These are phyloP conservation scores for Struthidea cinerea DNA, from an alignment of 2,113 vertebrate species.

Conservation along the genomic window DNA sequence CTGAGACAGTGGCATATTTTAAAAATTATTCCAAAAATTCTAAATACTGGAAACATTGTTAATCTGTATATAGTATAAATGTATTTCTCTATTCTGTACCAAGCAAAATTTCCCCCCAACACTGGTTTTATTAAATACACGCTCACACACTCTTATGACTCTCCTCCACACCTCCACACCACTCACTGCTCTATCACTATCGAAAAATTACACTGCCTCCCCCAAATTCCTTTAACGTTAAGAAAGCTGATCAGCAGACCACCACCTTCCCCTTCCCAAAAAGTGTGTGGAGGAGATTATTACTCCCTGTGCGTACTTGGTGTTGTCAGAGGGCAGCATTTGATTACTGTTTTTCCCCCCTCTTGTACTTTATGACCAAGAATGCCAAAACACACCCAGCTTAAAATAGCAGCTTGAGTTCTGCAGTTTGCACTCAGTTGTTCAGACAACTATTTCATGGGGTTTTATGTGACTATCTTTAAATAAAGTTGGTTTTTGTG, in stretches of 20 bases:
- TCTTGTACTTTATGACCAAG: not conserved
- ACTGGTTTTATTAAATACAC: rapidly evolving
- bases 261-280: not conserved
- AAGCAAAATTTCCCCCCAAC: not conserved
- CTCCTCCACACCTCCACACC: not conserved
- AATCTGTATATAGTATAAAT: not conserved
- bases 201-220: not conserved
- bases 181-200: not conserved
- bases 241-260: not conserved
- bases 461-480: not conserved
- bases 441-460: not conserved
- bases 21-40: not conserved
- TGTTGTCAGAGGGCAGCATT: not conserved
- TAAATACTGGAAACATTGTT: not conserved
- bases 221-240: not conserved
- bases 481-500: not conserved
- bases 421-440: not conserved
- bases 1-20: not conserved
- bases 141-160: rapidly evolving
- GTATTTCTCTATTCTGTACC: not conserved
- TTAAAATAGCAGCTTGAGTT: not conserved
- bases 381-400: not conserved
- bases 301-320: rapidly evolving
- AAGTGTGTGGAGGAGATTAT: not conserved
- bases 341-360: not conserved